A percentile compares a stretch with the other conserved stretches of the same genome.
These are phyloP conservation scores for Pilophorus perplexus DNA, from an alignment of 2,888 invertebrate species.

Conservation along the genomic window DNA sequence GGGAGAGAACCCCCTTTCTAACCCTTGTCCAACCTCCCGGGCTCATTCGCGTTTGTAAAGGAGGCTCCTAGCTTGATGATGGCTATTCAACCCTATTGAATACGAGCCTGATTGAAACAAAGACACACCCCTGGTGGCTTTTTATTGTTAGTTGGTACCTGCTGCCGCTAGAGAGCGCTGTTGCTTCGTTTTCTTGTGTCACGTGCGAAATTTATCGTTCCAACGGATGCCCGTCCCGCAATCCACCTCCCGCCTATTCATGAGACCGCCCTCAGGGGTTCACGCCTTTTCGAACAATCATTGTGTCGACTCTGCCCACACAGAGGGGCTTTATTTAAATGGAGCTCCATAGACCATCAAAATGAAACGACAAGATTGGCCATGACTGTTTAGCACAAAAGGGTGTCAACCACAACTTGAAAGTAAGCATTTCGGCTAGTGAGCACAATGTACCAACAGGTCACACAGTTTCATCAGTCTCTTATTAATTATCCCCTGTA, in stretches of 20 bases:
- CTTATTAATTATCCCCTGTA: too few relatives aligned
- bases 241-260: neutral
- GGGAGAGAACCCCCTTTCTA: conserved; percentile 3
- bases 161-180: conserved; percentile 24
- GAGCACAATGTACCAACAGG: too few relatives aligned
- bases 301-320: conserved; percentile 30
- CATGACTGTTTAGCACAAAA: too few relatives aligned
- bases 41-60: conserved; percentile 24
- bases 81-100: conserved; percentile 46
- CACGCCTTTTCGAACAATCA: too few relatives aligned
- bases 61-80: conserved; percentile 44
- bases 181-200: conserved; percentile 36
- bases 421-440: too few relatives aligned
- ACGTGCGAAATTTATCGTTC: conserved; percentile 30
- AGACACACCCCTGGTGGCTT: conserved; percentile 39
- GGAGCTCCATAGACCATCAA: conserved; percentile 12
- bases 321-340: conserved; percentile 20
- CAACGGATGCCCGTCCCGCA: neutral
- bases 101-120: conserved; percentile 48
- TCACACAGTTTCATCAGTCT: too few relatives aligned
- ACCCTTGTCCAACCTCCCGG: neutral
- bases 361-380: too few relatives aligned
- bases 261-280: too few relatives aligned
- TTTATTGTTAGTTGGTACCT: conserved; percentile 45
- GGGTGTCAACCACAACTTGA: too few relatives aligned